Base-by-base conservation (phyloP, 2,113 vertebrate genomes). In the Excalfactoria chinensis region DNA sequence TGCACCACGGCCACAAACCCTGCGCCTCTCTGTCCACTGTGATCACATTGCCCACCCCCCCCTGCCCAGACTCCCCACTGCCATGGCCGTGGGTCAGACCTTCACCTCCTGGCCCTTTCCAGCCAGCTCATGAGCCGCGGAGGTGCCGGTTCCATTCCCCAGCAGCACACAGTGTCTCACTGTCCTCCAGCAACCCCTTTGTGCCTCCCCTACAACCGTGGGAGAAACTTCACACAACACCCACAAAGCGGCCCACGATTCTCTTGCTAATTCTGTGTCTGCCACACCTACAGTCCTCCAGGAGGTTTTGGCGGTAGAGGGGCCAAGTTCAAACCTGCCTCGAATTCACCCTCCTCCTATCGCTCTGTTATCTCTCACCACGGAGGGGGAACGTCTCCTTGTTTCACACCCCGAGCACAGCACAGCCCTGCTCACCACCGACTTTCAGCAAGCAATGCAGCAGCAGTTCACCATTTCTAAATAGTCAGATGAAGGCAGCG, bases 271-370 rank as follows among this genome's bases (percentile, higher is more conserved):
- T 83, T 91, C 78, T 60, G 83, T 22, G n/a, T 56, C 79, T 66
- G 72, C 75, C 89, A 88, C 93, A 92, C 80, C 92, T 66, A 69
- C 86, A 88, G 49, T 23, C 72, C 79, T 90, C 73, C 51, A 56
- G 70, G 90, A 92, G 46, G 58, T 89, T 95, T 44, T 89, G 56
- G 64, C 3, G 2, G 76, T 0, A 1, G 94, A 73, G 4, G 8
- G 4, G 41, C 87, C 83, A 83, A 84, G 95, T 93, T 86, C 1
- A 1, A 95, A 84, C 92, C 60, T 93, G 88, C 51, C 79, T n/a
- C 63, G 32, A 64, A 25, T 41, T 85, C 63, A 70, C 26, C 32
- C 84, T n/a, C 51, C 34, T 56, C 2, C 0, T 93, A 85, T 90
- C 59, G 0, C 51, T 73, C 13, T 5, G 69, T 71, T 89, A 91